Evolutionary conservation across 2,888 invertebrate species (phyloP).

Genomic region (Machimus rusticus): DNA sequence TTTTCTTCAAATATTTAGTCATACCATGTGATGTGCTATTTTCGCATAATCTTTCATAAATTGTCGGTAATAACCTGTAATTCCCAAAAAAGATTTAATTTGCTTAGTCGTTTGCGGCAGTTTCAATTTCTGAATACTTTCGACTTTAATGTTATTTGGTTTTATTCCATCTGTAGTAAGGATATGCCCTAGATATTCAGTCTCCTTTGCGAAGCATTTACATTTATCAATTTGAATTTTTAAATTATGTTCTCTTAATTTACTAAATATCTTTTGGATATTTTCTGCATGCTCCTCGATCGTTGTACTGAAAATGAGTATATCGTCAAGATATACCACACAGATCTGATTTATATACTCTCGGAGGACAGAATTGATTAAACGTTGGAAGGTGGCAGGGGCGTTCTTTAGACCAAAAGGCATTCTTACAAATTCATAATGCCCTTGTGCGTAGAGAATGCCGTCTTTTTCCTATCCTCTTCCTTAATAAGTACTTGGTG

Average conservation of each 20-base stretch:
- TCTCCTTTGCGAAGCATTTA: conserved; percentile 50
- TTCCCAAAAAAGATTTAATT: too few species aligned
- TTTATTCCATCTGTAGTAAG: conserved; percentile 47
- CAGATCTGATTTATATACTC: conserved; percentile 7
- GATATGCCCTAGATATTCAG: conserved; percentile 53
- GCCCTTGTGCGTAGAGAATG: conserved; percentile 36
- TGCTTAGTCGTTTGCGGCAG: not conserved
- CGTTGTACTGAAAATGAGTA: conserved; percentile 17
- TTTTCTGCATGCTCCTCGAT: not conserved
- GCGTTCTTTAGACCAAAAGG: not conserved
- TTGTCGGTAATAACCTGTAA: too few species aligned
- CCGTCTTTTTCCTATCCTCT: conserved; percentile 30
- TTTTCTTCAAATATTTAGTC: too few species aligned
- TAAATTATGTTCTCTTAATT: not conserved
- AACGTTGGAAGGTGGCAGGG: too few species aligned
- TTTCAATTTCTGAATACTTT: conserved; percentile 29
- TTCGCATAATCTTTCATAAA: too few species aligned
- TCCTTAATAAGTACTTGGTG: conserved; percentile 43
- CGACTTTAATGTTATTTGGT: conserved; percentile 44
- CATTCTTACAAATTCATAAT: conserved; percentile 15
- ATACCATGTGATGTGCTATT: too few species aligned
- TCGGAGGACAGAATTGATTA: conserved; percentile 19
- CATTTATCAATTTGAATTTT: conserved; percentile 33
- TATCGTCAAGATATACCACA: conserved; percentile 43
- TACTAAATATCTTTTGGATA: not conserved